A percentile compares a stretch with the other conserved stretches of the same genome.
These are phyloP conservation scores for Drosophila orosa DNA, from an alignment of 1,140 invertebrate genomes.

Conservation along the genomic window DNA sequence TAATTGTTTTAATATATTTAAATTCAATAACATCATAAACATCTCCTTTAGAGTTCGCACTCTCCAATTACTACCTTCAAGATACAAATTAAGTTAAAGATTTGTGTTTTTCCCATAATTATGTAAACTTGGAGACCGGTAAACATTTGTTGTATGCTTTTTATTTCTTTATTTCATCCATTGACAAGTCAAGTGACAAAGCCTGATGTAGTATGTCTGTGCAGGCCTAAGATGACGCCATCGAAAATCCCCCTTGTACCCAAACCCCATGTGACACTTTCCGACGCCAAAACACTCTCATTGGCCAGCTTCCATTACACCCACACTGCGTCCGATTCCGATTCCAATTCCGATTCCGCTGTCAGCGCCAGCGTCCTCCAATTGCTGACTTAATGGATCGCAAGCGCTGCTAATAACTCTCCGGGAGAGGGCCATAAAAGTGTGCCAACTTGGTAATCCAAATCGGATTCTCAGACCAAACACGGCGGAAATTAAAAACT, in stretches of 20 bases:
- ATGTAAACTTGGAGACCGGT: background rate
- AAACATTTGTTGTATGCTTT: background rate
- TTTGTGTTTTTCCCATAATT: background rate
- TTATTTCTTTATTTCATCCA: background rate
- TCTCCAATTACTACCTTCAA: background rate
- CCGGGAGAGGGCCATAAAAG: conserved; percentile 49
- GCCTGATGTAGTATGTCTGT: conserved; percentile 58
- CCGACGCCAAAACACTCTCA: conserved; percentile 22
- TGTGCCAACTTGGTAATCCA: conserved; percentile 58
- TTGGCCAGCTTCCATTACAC: conserved; percentile 67
- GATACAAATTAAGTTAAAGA: too few species aligned
- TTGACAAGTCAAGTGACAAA: conserved; percentile 39
- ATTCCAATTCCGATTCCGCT: conserved; percentile 8
- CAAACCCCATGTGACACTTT: conserved; percentile 4
- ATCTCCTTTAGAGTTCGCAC: background rate
- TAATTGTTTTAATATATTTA: background rate
- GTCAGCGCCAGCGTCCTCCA: conserved; percentile 52
- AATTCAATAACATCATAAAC: background rate
- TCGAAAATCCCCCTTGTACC: conserved; percentile 1
- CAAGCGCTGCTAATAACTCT: conserved; percentile 76
- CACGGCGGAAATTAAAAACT: conserved; percentile 65
- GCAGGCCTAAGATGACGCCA: conserved; percentile 24
- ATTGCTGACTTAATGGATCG: conserved; percentile 74
- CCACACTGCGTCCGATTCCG: conserved; percentile 42
- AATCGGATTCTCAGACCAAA: conserved; percentile 34